Percentiles rank a stretch among this genome's conserved stretches.
These are phyloP conservation scores for Discoglossus pictus DNA, from an alignment of 2,797 vertebrate species.

Conservation along the genomic window DNA sequence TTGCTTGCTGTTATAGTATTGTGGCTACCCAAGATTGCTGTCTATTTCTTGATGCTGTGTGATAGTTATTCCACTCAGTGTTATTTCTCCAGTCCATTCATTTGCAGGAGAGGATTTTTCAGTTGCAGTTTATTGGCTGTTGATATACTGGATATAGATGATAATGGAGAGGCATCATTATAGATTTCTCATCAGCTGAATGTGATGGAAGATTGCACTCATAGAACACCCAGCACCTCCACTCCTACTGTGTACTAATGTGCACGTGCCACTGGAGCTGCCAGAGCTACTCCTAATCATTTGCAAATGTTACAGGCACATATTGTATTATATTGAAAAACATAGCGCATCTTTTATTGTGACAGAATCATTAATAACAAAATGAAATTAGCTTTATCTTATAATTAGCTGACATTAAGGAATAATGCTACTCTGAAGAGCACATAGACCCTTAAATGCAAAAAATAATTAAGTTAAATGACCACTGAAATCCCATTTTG, in stretches of 20 bases:
- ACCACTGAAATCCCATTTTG: too few species aligned
- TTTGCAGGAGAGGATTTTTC: constrained; percentile 21
- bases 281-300: constrained; percentile 10
- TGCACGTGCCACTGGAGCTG: constrained; percentile 14
- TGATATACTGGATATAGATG: constrained; percentile 40
- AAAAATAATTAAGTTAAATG: too few species aligned
- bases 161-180: constrained; percentile 40
- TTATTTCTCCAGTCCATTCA: constrained; percentile 20
- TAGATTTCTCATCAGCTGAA: constrained; percentile 41
- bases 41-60: not conserved
- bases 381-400: constrained; percentile 8
- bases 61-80: not conserved
- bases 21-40: too few species aligned
- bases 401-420: too few species aligned
- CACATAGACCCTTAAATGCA: too few species aligned
- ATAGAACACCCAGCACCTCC: constrained; percentile 18
- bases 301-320: constrained; percentile 17
- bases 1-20: too few species aligned
- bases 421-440: too few species aligned
- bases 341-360: too few species aligned
- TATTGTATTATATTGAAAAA: too few species aligned
- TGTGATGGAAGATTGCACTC: constrained; percentile 31
- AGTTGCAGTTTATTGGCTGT: constrained; percentile 29
- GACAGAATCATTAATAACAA: not conserved
- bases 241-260: constrained; percentile 1